Evolutionary conservation across 1,140 invertebrate genomes (phyloP).

Genomic region (Tenebrio molitor): DNA sequence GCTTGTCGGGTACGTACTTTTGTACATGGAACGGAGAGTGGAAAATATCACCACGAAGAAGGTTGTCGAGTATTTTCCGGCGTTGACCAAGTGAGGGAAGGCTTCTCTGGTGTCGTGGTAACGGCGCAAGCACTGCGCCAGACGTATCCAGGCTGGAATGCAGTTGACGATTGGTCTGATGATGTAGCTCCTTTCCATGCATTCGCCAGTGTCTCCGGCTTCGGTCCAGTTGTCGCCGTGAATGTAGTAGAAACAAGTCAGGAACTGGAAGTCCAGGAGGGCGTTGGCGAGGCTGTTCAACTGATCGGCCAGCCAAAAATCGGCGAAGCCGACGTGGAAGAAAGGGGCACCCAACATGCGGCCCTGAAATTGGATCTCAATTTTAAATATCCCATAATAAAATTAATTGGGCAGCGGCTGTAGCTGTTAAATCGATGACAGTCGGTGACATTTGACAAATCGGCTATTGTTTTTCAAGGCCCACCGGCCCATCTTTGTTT

Average conservation of each 20-base stretch:
- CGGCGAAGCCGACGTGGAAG: constrained; percentile 88
- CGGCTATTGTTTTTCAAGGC: too few relatives aligned
- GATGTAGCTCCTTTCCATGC: constrained; percentile 67
- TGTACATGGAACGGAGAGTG: constrained; percentile 71
- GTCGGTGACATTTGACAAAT: too few relatives aligned
- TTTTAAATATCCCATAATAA: too few relatives aligned
- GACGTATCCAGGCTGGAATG: constrained; percentile 91
- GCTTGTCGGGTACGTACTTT: constrained; percentile 53
- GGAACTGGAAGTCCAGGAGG: constrained; percentile 86
- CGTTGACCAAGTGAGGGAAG: constrained; percentile 97
- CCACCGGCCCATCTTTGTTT: too few relatives aligned
- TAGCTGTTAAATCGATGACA: too few relatives aligned
- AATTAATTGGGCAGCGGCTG: too few relatives aligned
- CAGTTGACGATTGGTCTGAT: constrained; percentile 77
- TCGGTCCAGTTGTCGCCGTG: constrained; percentile 68
- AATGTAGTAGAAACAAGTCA: constrained; percentile 75
- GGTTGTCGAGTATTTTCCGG: constrained; percentile 98
- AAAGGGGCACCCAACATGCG: constrained; percentile 86
- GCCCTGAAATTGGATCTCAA: constrained; percentile 68
- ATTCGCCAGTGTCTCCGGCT: constrained; percentile 66
- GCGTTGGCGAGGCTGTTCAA: constrained; percentile 85
- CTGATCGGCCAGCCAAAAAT: constrained; percentile 96
- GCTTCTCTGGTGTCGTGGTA: constrained; percentile 91
- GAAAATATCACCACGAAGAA: constrained; percentile 94
- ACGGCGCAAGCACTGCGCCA: constrained; percentile 96